phyloP scores from a whole-genome alignment of 1,140 invertebrate genomes.

The Calycopis cecrops region DNA sequence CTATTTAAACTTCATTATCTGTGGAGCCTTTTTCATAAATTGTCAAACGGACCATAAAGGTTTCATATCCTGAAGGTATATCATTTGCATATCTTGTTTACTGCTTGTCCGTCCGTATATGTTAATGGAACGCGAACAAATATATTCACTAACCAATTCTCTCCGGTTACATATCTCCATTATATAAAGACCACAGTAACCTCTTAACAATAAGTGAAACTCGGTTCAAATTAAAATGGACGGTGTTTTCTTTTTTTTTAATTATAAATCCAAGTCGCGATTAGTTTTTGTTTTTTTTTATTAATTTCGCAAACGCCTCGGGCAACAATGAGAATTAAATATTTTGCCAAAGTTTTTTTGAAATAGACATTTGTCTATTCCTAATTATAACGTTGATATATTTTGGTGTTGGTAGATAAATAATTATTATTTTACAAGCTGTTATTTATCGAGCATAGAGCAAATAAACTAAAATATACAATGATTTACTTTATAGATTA shows the following conservation, averaged over 20 bases:
- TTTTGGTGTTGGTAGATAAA: too few species aligned
- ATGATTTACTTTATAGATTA: too few species aligned
- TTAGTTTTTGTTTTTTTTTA: slow-evolving; percentile 64
- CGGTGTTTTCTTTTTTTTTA: slow-evolving; percentile 44
- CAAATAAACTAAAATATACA: too few species aligned
- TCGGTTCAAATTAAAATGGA: slow-evolving; percentile 28
- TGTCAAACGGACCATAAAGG: slow-evolving; percentile 34
- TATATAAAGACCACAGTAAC: slow-evolving; percentile 20
- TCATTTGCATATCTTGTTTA: slow-evolving; percentile 67
- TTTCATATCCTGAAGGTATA: slow-evolving; percentile 36
- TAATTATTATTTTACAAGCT: too few species aligned
- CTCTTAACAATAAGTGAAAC: slow-evolving; percentile 1
- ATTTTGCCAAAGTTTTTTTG: slow-evolving; percentile 55
- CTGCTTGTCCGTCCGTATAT: slow-evolving; percentile 51
- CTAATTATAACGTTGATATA: neutral
- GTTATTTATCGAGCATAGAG: too few species aligned
- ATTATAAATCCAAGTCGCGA: slow-evolving; percentile 50
- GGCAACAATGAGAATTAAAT: slow-evolving; percentile 49
- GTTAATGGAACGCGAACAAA: slow-evolving; percentile 58
- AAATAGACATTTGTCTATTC: slow-evolving; percentile 2
- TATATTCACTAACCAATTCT: slow-evolving; percentile 50
- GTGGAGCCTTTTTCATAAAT: slow-evolving; percentile 26
- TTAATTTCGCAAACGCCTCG: slow-evolving; percentile 63
- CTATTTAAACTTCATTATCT: neutral
- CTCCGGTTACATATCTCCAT: slow-evolving; percentile 35